Percentiles rank a stretch among this genome's conserved stretches.
These are phyloP conservation scores for Sphecodes monilicornis DNA, from an alignment of 2,888 invertebrate species.

Conservation along the genomic window DNA sequence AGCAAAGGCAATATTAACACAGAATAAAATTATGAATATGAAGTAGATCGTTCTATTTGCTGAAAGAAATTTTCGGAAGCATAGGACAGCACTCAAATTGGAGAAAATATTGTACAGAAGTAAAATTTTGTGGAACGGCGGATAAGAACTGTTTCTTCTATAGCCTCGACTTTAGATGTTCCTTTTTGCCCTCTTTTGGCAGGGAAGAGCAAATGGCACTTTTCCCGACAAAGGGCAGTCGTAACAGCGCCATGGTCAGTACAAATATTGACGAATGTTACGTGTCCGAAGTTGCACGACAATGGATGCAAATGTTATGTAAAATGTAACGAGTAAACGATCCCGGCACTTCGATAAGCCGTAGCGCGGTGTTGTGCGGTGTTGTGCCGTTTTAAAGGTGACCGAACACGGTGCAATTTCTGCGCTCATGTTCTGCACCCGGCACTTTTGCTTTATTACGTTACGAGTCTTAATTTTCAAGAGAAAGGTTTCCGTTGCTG, in stretches of 20 bases:
- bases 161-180: background rate
- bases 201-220: background rate
- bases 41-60: background rate
- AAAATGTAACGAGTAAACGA: conserved; percentile 1
- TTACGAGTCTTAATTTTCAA: conserved; percentile 30
- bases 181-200: background rate
- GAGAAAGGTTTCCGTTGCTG: conserved; percentile 33
- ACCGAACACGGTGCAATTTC: conserved; percentile 6
- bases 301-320: conserved; percentile 7
- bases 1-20: no score
- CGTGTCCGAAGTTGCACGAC: conserved; percentile 14
- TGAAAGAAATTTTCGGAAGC: background rate
- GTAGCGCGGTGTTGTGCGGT: background rate
- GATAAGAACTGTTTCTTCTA: background rate
- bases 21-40: no score
- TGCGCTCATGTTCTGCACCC: background rate
- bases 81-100: no score
- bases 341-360: background rate
- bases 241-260: background rate
- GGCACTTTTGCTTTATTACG: conserved; percentile 25
- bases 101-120: no score
- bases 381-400: background rate
- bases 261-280: conserved; percentile 7
- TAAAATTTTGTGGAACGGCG: background rate
- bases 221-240: background rate